A percentile compares a stretch with the other conserved stretches of the same genome.
phyloP scores from a whole-genome alignment of 1,140 invertebrate genomes.

The Drosophila murphyi region DNA sequence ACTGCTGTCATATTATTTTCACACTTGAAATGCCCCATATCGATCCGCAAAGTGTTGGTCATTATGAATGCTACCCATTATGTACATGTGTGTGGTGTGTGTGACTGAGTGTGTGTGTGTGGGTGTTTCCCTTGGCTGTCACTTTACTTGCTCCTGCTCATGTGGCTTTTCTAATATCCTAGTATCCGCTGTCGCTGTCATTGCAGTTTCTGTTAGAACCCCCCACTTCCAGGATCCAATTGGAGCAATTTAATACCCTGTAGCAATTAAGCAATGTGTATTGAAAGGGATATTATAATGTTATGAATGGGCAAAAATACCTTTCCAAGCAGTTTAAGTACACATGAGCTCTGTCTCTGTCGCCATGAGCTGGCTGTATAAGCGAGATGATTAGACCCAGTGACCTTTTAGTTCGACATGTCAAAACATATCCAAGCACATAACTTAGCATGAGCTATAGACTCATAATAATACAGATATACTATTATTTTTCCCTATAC shows the following conservation, averaged over 20 bases:
- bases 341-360: too few species aligned
- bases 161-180: constrained; percentile 64
- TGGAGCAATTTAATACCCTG: constrained; percentile 4
- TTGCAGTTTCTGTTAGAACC: background rate
- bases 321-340: background rate
- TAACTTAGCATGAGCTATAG: too few species aligned
- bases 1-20: constrained; percentile 80
- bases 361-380: too few species aligned
- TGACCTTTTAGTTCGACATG: too few species aligned
- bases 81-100: constrained; percentile 23
- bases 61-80: constrained; percentile 65
- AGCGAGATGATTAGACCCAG: too few species aligned
- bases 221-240: background rate
- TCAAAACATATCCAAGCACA: too few species aligned
- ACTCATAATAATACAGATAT: too few species aligned
- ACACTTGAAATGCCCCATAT: constrained; percentile 70
- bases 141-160: constrained; percentile 61
- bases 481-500: too few species aligned
- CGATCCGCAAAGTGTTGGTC: constrained; percentile 57
- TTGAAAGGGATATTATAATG: background rate
- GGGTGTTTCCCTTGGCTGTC: constrained; percentile 58
- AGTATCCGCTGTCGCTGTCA: constrained; percentile 37
- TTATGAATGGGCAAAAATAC: background rate
- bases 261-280: background rate
- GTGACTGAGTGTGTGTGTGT: background rate